phyloP scores from a whole-genome alignment of 2,113 vertebrate genomes.

The Eubucco bourcierii region DNA sequence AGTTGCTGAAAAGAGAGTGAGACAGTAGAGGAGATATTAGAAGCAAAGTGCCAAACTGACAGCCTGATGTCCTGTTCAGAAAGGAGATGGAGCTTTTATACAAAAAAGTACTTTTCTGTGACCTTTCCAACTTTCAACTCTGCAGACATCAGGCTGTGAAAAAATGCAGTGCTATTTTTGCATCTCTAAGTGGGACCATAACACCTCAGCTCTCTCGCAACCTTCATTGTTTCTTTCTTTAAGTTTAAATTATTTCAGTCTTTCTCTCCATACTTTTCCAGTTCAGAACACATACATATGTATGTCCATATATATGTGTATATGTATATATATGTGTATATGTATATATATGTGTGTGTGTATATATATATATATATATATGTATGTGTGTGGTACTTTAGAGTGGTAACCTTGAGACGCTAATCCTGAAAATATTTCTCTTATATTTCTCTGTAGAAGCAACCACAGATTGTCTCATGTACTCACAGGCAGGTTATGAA shows the following conservation, averaged over 20 bases:
- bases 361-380: no score
- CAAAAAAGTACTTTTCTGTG: neutral
- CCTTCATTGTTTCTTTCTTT: neutral
- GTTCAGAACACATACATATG: neutral
- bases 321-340: no score
- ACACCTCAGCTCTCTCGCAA: neutral
- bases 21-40: neutral
- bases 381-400: neutral
- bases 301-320: no score
- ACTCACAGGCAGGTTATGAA: neutral
- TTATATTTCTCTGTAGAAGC: neutral
- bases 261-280: neutral
- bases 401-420: neutral
- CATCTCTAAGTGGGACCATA: neutral
- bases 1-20: neutral
- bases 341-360: no score
- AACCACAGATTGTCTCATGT: neutral
- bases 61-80: neutral
- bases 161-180: constrained; percentile 15
- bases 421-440: neutral
- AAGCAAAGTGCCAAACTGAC: neutral
- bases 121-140: constrained; percentile 28
- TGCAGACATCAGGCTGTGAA: neutral
- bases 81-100: neutral
- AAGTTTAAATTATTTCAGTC: neutral